Conservation (phyloP, 2,888 invertebrate species). For the Drosophila monieri region DNA sequence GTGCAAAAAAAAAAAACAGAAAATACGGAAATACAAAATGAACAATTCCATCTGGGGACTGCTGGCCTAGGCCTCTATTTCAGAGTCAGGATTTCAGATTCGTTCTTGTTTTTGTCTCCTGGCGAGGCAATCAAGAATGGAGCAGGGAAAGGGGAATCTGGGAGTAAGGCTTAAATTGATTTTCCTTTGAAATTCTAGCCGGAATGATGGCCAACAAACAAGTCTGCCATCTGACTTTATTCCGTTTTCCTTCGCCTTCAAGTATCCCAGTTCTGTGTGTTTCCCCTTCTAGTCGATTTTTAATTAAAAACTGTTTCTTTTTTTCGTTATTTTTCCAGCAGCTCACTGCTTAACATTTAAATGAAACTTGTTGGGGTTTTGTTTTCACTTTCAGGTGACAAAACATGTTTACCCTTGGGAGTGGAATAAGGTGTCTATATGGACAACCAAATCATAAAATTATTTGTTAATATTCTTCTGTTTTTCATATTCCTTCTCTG, state of each 20-base stretch:
- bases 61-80: conserved; percentile 1
- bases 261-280: conserved; percentile 2
- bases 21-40: neutral
- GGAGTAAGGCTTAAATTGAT: conserved; percentile 50
- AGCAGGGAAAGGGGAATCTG: neutral
- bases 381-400: conserved; percentile 21
- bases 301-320: conserved; percentile 43
- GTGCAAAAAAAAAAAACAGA: too few relatives aligned
- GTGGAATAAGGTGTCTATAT: neutral
- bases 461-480: neutral
- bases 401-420: conserved; percentile 41
- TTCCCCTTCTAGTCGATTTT: conserved; percentile 31
- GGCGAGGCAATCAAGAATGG: conserved; percentile 67
- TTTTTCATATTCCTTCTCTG: conserved; percentile 11
- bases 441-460: neutral
- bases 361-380: conserved; percentile 48
- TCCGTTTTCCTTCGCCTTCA: conserved; percentile 15
- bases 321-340: conserved; percentile 6
- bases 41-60: conserved; percentile 19
- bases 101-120: conserved; percentile 14
- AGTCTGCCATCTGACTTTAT: conserved; percentile 43
- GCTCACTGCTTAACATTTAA: conserved; percentile 57
- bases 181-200: conserved; percentile 46
- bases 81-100: conserved; percentile 14
- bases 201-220: conserved; percentile 39